A percentile compares a stretch with the other conserved stretches of the same genome.
These are phyloP conservation scores for Ectobius pallidus DNA, from an alignment of 2,888 invertebrate genomes.

Conservation along the genomic window DNA sequence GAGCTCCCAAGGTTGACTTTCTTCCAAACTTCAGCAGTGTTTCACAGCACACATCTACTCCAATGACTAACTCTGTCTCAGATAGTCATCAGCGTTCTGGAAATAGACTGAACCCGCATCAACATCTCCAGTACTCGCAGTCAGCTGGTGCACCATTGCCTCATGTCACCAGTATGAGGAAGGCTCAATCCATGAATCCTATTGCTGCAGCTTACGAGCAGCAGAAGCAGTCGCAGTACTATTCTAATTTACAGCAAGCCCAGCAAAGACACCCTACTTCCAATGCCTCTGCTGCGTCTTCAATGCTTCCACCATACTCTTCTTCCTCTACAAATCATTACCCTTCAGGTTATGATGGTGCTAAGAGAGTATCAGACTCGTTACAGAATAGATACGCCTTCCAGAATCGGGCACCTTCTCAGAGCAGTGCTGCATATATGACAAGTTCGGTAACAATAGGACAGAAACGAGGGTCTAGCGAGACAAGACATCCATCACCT, in stretches of 20 bases:
- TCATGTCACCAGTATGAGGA: conserved; percentile 52
- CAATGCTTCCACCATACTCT: conserved; percentile 31
- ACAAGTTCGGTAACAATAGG: conserved; percentile 26
- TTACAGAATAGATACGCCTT: not conserved
- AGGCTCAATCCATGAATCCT: conserved; percentile 47
- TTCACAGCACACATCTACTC: conserved; percentile 44
- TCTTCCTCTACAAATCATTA: conserved; percentile 22
- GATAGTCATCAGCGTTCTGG: conserved; percentile 26
- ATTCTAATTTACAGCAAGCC: conserved; percentile 1
- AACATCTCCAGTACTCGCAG: conserved; percentile 48
- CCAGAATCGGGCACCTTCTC: not conserved
- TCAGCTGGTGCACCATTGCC: conserved; percentile 49
- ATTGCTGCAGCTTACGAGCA: conserved; percentile 22
- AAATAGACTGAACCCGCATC: not conserved
- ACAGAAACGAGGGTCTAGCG: conserved; percentile 24
- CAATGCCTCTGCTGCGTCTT: conserved; percentile 17
- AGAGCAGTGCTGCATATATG: not conserved
- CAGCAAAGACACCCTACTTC: conserved; percentile 30
- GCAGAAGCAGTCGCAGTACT: conserved; percentile 26
- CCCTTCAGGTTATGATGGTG: conserved; percentile 29
- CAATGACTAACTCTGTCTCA: not conserved
- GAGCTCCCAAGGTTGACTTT: conserved; percentile 78
- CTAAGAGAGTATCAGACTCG: conserved; percentile 26
- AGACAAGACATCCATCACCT: conserved; percentile 29
- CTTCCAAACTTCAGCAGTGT: conserved; percentile 72